Conservation (phyloP, 2,888 invertebrate genomes). For the Tipula helvola region DNA sequence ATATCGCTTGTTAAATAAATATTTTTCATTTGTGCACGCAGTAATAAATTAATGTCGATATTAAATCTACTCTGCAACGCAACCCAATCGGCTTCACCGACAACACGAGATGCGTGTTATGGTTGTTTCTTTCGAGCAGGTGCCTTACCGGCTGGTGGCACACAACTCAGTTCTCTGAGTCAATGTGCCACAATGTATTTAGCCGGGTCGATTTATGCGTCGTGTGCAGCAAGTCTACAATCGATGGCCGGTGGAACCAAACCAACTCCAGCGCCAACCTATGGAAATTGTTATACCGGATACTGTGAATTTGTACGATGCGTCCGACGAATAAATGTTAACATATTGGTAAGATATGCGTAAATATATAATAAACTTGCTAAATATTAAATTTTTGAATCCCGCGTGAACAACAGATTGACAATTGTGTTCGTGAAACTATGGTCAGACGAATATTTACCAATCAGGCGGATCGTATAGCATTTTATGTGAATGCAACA, state of each 20-base stretch:
- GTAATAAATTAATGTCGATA: constrained; percentile 38
- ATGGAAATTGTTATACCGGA: constrained; percentile 38
- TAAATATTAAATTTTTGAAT: not conserved
- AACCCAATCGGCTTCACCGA: constrained; percentile 47
- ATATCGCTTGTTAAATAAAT: not conserved
- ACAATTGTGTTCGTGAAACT: constrained; percentile 21
- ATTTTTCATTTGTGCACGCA: constrained; percentile 17
- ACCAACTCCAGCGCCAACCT: constrained; percentile 24
- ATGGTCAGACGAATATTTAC: constrained; percentile 19
- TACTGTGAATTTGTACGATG: constrained; percentile 50
- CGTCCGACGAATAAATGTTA: constrained; percentile 42
- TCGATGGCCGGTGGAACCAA: constrained; percentile 18
- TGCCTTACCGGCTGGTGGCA: constrained; percentile 41
- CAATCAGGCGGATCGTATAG: constrained; percentile 19
- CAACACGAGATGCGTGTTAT: constrained; percentile 47
- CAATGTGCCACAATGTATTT: constrained; percentile 44
- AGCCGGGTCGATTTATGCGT: constrained; percentile 38
- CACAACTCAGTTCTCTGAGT: constrained; percentile 40
- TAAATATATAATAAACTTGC: not conserved
- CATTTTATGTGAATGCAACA: constrained; percentile 47
- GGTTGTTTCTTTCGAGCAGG: constrained; percentile 48
- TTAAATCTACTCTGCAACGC: constrained; percentile 50
- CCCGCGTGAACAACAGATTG: constrained; percentile 18
- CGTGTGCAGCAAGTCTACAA: constrained; percentile 38
- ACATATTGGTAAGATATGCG: constrained; percentile 38